Evolutionary conservation across 1,140 invertebrate species (phyloP), one percentile per base, ranked within the genome.

Genomic region (Cylas formicarius): DNA sequence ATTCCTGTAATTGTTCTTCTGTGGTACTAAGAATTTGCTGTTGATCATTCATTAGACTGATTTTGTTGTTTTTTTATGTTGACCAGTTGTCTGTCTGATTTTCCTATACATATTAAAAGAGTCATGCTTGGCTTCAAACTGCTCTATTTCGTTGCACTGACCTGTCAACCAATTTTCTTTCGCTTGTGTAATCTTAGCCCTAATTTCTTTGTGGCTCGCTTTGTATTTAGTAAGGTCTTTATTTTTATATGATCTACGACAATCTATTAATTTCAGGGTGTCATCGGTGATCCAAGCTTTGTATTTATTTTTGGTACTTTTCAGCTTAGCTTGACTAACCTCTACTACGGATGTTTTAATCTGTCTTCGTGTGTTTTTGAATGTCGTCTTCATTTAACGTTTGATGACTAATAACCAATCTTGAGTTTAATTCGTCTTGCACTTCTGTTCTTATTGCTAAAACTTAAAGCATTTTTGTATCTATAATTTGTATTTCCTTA

Each of bases 241-340:
- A n/a, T n/a, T n/a, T n/a, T n/a, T n/a, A n/a, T n/a, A n/a, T n/a
- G n/a, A n/a, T n/a, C n/a, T n/a, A n/a, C n/a, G n/a, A n/a, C n/a
- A n/a, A 16, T 3, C n/a, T n/a, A 29, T 29, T 29, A 29, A 29
- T 29, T 29, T 29, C 27, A 29, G 9, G 27, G 16, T 29, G 27
- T 9, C 27, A 29, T 29, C 27, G 9, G 27, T 29, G 9, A 29
- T 3, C 27, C 27, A 3, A 3, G 27, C 27, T 29, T 29, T 29
- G 27, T 29, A 16, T 29, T 9, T 29, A 16, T 11, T 29, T 29
- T 9, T 29, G 27, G 3, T 29, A 16, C 27, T 16, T 29, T 29
- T 29, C 27, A 29, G 27, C 27, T 29, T 29, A 29, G 3, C 27
- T 29, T 9, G 27, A 29, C 27, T 29, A 29, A 29, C 27, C 16